phyloP scores from a whole-genome alignment of 1,140 invertebrate genomes.

The Solenopsis fugax region DNA sequence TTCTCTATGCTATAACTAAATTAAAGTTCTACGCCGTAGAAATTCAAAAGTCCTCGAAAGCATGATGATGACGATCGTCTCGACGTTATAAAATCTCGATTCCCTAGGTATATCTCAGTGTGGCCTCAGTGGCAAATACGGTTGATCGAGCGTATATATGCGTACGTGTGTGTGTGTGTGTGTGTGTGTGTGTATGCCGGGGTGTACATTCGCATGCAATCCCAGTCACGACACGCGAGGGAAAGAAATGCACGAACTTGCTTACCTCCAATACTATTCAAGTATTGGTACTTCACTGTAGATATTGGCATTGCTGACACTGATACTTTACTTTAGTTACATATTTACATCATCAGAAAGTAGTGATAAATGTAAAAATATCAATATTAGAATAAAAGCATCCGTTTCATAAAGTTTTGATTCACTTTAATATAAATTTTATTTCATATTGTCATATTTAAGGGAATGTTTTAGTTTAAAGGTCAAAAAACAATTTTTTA shows the following conservation, averaged over 20 bases:
- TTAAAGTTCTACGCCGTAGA: constrained; percentile 11
- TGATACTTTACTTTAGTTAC: not conserved
- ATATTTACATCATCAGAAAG: not conserved
- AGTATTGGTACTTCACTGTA: constrained; percentile 30
- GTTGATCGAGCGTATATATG: constrained; percentile 26
- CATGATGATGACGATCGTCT: not conserved
- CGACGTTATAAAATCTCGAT: constrained; percentile 44
- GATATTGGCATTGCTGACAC: constrained; percentile 15
- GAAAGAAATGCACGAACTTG: constrained; percentile 44
- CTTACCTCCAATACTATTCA: not conserved
- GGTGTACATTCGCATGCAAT: constrained; percentile 35
- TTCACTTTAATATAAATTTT: not conserved
- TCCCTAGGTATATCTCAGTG: constrained; percentile 9
- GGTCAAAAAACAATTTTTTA: too few species aligned
- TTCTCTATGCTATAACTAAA: not conserved
- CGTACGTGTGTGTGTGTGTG: not conserved
- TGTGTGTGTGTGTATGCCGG: not conserved
- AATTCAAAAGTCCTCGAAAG: not conserved
- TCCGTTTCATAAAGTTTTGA: not conserved
- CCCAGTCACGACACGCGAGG: constrained; percentile 19
- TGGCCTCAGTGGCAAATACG: constrained; percentile 13
- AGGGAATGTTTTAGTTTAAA: not conserved
- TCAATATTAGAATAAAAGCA: not conserved
- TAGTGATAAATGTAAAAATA: constrained; percentile 7
- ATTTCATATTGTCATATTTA: not conserved